These are phyloP conservation scores for Abrostola tripartita DNA, from an alignment of 2,888 invertebrate genomes.

Conservation along the genomic window DNA sequence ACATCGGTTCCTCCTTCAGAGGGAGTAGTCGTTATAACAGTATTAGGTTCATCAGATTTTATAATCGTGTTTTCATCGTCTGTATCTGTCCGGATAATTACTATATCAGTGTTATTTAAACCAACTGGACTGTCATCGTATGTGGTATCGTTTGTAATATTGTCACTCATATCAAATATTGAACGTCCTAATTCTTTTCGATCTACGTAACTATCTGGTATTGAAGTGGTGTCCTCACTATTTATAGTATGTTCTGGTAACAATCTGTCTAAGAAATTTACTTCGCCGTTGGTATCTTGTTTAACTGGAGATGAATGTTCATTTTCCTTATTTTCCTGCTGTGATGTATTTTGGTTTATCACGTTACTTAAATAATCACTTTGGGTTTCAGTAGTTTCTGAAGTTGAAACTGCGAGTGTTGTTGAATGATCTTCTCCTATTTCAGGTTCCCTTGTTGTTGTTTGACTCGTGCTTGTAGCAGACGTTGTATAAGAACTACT, in stretches of 20 bases:
- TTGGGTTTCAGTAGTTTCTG: constrained; percentile 2
- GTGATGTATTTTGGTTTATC: not conserved
- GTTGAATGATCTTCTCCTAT: constrained; percentile 8
- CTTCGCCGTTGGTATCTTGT: constrained; percentile 5
- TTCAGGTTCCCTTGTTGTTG: constrained; percentile 10
- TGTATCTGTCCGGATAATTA: constrained; percentile 1
- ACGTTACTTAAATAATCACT: constrained; percentile 3
- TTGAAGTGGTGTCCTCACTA: not conserved
- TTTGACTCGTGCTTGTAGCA: constrained; percentile 16
- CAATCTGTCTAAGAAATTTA: not conserved
- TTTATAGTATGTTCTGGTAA: not conserved
- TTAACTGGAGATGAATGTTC: not conserved
- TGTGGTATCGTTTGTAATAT: constrained; percentile 7
- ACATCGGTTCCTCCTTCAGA: constrained; percentile 8
- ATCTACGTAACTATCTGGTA: not conserved
- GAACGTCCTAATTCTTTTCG: constrained; percentile 5
- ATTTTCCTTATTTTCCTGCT: constrained; percentile 4
- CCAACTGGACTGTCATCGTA: not conserved
- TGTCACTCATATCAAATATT: constrained; percentile 1
- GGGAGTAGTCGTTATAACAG: constrained; percentile 14
- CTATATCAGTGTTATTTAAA: not conserved
- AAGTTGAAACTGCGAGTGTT: not conserved
- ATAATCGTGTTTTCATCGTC: constrained; percentile 4
- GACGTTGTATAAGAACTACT: constrained; percentile 10
- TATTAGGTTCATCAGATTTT: constrained; percentile 2